phyloP scores from a whole-genome alignment of 2,888 invertebrate genomes.

The Lydus trimaculatus region DNA sequence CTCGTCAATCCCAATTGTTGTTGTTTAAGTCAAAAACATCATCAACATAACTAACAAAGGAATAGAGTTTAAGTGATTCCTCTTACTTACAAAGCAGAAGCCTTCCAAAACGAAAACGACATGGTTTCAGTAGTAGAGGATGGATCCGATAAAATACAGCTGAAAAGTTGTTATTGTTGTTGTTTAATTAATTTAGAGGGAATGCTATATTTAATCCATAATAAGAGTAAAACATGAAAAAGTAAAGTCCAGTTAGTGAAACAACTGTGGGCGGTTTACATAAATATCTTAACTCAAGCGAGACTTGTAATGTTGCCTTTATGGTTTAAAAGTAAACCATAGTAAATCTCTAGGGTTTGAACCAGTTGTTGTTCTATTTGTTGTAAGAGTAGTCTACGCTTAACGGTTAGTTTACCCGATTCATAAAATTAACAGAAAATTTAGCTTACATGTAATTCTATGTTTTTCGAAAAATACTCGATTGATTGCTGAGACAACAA shows the following conservation, averaged over 20 bases:
- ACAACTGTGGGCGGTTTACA: constrained; percentile 52
- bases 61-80: too few species aligned
- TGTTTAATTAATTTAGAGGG: background rate
- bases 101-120: too few species aligned
- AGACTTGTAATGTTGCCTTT: constrained; percentile 60
- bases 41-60: too few species aligned
- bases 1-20: too few species aligned
- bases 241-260: constrained; percentile 23
- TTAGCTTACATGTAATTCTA: too few species aligned
- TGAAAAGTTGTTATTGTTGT: background rate
- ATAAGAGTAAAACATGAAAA: background rate
- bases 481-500: too few species aligned
- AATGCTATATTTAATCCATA: background rate
- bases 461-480: too few species aligned
- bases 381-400: constrained; percentile 37
- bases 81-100: too few species aligned
- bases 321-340: constrained; percentile 59
- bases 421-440: constrained; percentile 46
- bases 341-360: constrained; percentile 53
- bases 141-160: too few species aligned
- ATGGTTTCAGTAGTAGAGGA: too few species aligned
- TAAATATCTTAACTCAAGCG: constrained; percentile 58
- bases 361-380: constrained; percentile 39
- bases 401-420: constrained; percentile 39
- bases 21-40: too few species aligned